Evolutionary conservation across 2,888 invertebrate species (phyloP).

Genomic region (Synergus gifuensis): DNA sequence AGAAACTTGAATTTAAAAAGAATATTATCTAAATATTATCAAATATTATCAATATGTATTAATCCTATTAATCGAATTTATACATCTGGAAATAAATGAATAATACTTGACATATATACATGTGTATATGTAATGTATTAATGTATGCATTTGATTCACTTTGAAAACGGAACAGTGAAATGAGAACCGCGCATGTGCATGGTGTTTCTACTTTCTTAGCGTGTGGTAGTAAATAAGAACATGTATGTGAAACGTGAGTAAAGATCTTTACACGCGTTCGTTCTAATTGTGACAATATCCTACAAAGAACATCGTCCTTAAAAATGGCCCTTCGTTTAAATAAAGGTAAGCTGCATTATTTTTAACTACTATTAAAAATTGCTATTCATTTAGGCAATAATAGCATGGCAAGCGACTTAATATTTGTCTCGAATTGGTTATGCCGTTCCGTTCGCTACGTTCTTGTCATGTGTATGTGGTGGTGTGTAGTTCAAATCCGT

Average conservation of each 20-base stretch:
- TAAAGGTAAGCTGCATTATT: conserved; percentile 11
- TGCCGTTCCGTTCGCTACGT: neutral
- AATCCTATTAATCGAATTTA: too few species aligned
- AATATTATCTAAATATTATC: too few species aligned
- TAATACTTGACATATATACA: too few species aligned
- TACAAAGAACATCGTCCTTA: neutral
- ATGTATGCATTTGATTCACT: neutral
- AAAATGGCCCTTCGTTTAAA: conserved; percentile 22
- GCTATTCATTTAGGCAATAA: neutral
- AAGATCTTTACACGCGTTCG: neutral
- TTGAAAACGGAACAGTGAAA: neutral
- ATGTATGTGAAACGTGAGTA: conserved; percentile 12
- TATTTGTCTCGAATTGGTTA: neutral
- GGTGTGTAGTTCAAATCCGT: neutral
- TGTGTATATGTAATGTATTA: too few species aligned
- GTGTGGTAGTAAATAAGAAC: neutral
- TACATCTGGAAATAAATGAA: too few species aligned
- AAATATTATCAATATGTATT: too few species aligned
- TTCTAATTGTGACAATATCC: neutral
- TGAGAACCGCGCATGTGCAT: neutral
- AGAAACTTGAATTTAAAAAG: neutral
- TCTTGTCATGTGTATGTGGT: neutral
- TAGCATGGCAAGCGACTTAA: neutral
- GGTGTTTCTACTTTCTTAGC: neutral
- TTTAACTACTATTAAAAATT: neutral